Base-by-base conservation (phyloP, 1,140 invertebrate species). In the Stratiolaelaps scimitus region DNA sequence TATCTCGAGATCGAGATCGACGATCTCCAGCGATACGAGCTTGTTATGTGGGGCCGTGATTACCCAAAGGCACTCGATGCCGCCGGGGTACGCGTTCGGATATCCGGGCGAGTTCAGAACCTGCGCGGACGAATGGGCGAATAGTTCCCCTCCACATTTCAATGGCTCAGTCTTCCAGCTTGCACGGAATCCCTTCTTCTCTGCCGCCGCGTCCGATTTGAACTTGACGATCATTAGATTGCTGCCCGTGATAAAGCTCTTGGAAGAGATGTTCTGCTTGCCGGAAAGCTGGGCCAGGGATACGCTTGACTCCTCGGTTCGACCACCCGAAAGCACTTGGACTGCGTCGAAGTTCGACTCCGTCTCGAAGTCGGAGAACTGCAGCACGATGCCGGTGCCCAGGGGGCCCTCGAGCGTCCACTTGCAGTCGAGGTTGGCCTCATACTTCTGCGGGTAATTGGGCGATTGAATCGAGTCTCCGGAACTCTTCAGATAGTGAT, bases 181-280 rank as follows among this genome's bases (percentile, higher is more conserved):
- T 2, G 76, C 77, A 64, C 77, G 71, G 76, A 95, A 96, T 65
- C 92, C 92, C 79, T 91, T 89, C 69, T 86, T 85, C 78, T 96
- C 92, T 28, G 94, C 89, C 1, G 88, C 87, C 13, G 85, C 85
- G 74, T 97, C 93, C 0, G 90, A 88, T 69, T 87, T 88, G 78
- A 97, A 97, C 76, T 93, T 94, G 68, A 98, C 84, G 67, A 95
- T 92, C 89, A 98, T 95, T 70, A 96, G 93, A 75, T 97, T 97
- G 17, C 90, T 92, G 19, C 90, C 92, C 0, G 92, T 93, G 4
- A 91, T 88, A 75, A 88, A 93, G 2, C 88, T 82, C 73, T 86
- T 85, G 67, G 82, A 86, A 46, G 85, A 83, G 64, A 89, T 74
- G 73, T 90, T 85, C 46, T 73, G 68, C 75, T 87, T 83, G 66